These are phyloP conservation scores for Fukomys damarensis DNA, from an alignment of 2,113 vertebrate species.

Conservation along the genomic window DNA sequence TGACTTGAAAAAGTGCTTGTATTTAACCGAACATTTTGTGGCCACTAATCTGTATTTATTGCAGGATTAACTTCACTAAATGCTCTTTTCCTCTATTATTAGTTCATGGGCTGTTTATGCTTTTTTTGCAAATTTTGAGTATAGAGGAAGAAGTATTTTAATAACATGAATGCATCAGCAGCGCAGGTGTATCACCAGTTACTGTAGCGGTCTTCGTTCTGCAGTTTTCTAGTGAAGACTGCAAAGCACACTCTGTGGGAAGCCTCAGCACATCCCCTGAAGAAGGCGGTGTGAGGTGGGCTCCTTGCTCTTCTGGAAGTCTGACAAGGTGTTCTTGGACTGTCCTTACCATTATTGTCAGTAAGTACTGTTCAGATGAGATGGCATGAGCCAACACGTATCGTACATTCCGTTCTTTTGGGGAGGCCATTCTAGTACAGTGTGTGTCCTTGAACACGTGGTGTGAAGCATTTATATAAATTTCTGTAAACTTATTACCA, in stretches of 20 bases:
- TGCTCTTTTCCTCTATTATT: neutral
- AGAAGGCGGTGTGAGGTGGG: neutral
- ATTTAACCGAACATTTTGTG: neutral
- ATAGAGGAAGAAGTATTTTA: neutral
- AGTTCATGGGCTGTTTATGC: neutral
- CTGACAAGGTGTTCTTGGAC: neutral
- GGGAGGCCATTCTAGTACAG: neutral
- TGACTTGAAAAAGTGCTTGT: neutral
- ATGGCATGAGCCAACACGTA: neutral
- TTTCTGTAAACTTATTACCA: neutral
- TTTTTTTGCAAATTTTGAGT: constrained; percentile 30
- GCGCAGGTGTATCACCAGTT: neutral
- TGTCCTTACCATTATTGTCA: neutral
- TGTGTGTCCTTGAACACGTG: neutral
- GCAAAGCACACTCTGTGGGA: neutral
- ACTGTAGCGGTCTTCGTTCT: neutral
- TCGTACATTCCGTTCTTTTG: neutral
- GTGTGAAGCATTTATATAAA: neutral
- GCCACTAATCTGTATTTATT: neutral
- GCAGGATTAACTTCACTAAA: neutral
- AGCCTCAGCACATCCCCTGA: neutral
- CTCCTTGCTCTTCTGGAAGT: neutral
- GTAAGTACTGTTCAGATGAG: neutral
- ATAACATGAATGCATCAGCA: neutral
- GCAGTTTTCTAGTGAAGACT: neutral